Base-by-base conservation (phyloP, 2,113 vertebrate genomes). In the Cyrtonyx montezumae region DNA sequence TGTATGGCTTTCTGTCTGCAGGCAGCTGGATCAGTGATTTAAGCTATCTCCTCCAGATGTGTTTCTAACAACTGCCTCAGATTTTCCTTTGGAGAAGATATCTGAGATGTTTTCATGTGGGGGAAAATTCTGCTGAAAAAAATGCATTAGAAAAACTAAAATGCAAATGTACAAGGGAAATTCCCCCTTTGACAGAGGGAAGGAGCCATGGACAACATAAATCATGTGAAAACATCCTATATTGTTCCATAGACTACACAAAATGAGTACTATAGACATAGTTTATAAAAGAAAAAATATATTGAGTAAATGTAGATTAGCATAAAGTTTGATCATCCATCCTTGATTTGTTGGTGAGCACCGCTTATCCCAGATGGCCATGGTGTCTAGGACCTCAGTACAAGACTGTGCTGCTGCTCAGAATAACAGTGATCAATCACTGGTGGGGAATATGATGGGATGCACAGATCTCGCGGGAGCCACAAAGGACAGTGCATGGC, bases 401-500 rank as follows among this genome's bases (percentile, higher is more conserved):
- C 25, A 61, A 79, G 48, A 32, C 36, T 2, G 2, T 10, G 28
- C 45, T 22, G 51, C 10, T 36, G 58, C 34, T 16, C 1, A 9
- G 55, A 0, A 1, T 51, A 7, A 4, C 30, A 84, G 34, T 1
- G 0, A 42, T 69, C 49, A 55, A 7, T 48, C 37, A 70, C 9
- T 30, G 63, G 30, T 13, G 9, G 12, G 26, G 25, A 75, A 30
- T 18, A 65, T 0, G 7, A 51, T 14, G 46, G 19, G 46, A 58
- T 68, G 36, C 23, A 46, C 0, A 0, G 25, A 30, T 11, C 69
- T 43, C 0, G 0, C 23, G 43, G 17, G 56, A 58, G 53, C 28
- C 61, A 42, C 25, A 34, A 22, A 53, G 37, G 49, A 42, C n/a
- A 34, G 43, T 0, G 0, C 0, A 1, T 69, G 79, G 49, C 2